Percentiles rank a stretch among this genome's conserved stretches.
These are phyloP conservation scores for Diplodus sargus DNA, from an alignment of 2,797 vertebrate genomes.

Conservation along the genomic window DNA sequence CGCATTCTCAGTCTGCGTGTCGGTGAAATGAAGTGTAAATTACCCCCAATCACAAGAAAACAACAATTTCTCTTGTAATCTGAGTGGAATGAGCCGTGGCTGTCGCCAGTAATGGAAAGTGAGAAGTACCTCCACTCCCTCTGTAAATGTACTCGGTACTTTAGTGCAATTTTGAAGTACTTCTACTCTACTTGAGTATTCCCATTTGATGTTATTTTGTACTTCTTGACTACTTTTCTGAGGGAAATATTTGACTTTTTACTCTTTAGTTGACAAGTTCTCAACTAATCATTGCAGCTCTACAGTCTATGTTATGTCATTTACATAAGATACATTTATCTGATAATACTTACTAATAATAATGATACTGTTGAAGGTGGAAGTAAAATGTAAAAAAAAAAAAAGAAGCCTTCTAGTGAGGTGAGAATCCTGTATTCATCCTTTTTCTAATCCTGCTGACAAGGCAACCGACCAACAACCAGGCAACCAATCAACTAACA, in stretches of 20 bases:
- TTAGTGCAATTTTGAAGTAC: background rate
- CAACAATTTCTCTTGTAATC: background rate
- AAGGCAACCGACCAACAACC: no score
- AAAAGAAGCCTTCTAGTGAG: no score
- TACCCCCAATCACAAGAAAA: conserved; percentile 4
- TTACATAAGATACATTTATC: background rate
- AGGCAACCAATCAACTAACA: no score
- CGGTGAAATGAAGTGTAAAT: no score
- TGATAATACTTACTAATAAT: background rate
- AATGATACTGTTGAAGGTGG: background rate
- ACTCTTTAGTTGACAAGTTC: no score
- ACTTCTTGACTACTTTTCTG: background rate
- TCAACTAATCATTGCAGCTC: no score
- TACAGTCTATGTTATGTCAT: no score
- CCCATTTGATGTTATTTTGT: background rate
- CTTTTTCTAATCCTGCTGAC: no score
- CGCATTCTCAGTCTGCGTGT: background rate
- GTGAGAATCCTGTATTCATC: no score
- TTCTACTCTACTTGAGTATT: background rate
- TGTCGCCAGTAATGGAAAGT: background rate
- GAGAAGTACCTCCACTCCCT: background rate
- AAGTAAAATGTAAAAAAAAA: background rate
- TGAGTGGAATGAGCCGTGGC: background rate
- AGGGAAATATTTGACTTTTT: no score
- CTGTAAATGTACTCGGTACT: background rate